Evolutionary conservation across 2,888 invertebrate genomes (phyloP), one percentile per base, ranked within the genome.

Genomic region (Ectemnius cavifrons): DNA sequence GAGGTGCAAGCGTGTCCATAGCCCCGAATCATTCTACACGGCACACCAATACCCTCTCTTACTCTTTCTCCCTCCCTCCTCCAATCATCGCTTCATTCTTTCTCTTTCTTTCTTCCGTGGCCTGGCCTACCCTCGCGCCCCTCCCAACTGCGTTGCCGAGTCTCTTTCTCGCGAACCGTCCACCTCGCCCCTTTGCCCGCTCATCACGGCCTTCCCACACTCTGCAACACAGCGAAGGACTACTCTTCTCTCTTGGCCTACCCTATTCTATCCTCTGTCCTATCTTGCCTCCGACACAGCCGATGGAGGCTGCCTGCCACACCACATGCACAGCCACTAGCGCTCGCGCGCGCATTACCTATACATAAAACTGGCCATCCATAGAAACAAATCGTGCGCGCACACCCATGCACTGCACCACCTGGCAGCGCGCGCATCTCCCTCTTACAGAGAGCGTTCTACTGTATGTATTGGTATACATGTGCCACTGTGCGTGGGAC

Each of bases 1-100:
- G 87, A 87, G 87, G 87, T 87, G 86, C 85, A 83, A 88, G 87
- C 86, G 85, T 86, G 87, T 85, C 87, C 86, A 79, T 83, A 86
- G 84, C 77, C 87, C 86, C 87, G 85, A 88, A 88, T 82, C 84
- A 79, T 84, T 84, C 82, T 78, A 74, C 73, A 79, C 52, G 16
- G 52, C 16, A 37, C 37, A 37, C 37, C 37, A 37, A 37, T 37
- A 37, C 8, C 76, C 77, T 78, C 72, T 75, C 70, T 59, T 20
- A 3, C n/a, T 71, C 67, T 61, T 62, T 47, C 59, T 45, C 66
- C n/a, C 69, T 49, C 63, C 18, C 68, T 16, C 27, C 37, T 37
- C 11, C 37, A 37, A 37, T 37, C 37, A 8, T 37, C 37, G 37
- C 37, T 37, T 37, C 37, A 37, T 23, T 52, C 58, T 56, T 18